A percentile compares a stretch with the other conserved stretches of the same genome.
Conservation (phyloP, 2,888 invertebrate species). For the Melieria picta region DNA sequence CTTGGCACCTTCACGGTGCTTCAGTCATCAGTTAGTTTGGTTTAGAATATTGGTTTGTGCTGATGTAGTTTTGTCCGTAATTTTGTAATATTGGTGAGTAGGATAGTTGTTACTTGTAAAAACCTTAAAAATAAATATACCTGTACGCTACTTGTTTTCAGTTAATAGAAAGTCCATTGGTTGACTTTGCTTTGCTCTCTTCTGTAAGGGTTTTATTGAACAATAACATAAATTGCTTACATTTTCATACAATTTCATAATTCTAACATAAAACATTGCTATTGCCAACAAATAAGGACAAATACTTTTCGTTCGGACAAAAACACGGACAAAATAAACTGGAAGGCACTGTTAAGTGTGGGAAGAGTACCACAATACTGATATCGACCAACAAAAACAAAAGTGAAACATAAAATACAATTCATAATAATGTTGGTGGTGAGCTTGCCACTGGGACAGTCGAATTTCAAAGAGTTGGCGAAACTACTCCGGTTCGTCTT, state of each 20-base stretch:
- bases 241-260: neutral
- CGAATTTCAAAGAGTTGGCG: conserved; percentile 2
- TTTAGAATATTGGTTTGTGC: no score
- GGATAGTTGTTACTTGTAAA: no score
- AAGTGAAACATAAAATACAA: conserved; percentile 7
- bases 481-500: conserved; percentile 61
- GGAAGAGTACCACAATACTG: conserved; percentile 63
- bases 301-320: neutral
- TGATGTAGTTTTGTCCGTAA: no score
- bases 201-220: conserved; percentile 27
- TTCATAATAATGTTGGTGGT: no score
- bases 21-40: no score
- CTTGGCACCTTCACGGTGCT: no score
- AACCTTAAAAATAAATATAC: no score
- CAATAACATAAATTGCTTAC: conserved; percentile 15
- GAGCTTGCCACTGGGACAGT: no score
- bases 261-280: neutral
- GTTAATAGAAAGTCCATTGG: neutral
- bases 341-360: conserved; percentile 33
- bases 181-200: conserved; percentile 19
- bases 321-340: neutral
- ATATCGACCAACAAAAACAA: conserved; percentile 29
- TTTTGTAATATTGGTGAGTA: no score
- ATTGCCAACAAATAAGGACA: neutral
- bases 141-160: no score